Base-by-base conservation (phyloP, 2,888 invertebrate genomes). In the Drosophila maculinotata region DNA sequence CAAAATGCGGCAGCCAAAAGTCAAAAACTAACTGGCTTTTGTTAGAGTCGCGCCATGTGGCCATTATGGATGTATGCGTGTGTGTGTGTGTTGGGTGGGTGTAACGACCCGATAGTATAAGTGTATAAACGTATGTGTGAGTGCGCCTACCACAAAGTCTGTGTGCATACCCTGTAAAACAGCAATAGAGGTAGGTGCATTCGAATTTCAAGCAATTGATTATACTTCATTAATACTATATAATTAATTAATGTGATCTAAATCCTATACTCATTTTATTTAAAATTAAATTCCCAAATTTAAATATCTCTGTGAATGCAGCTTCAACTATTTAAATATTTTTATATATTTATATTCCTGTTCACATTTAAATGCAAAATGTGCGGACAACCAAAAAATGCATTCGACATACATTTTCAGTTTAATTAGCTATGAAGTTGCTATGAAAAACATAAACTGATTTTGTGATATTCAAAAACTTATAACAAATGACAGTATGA, bases 1-100 rank as follows among this genome's bases (percentile, higher is more conserved):
- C 31, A 38, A 47, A 72, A 58, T 68, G 59, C 62, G 72, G 75
- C 84, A 60, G 67, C 17, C 78, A 72, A 83, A 83, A 81, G 84
- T 83, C 81, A 86, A 80, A 81, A 80, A 84, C 87, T 80, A 81
- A 83, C 75, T 80, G 78, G 66, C 84, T 77, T 86, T 86, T 84
- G 81, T 82, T 75, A 68, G 74, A 77, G 64, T 63, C 81, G 78
- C 71, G 86, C 81, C 81, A 82, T 83, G 87, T 86, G 81, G 59
- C 84, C 72, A 66, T 77, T 83, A 66, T 72, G 56, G 56, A 56
- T 70, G 69, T 62, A 35, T 76, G 52, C 36, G 60, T 39, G 20
- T 26, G 10, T 54, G 48, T 49, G 49, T 10, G 57, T 45, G 36
- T 9, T 35, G 26, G 2, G 14, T 53, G 66, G 51, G 60, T 70